Evolutionary conservation across 2,797 vertebrate species (phyloP), one percentile per base, ranked within the genome.

Genomic region (Sebastes iracundus): DNA sequence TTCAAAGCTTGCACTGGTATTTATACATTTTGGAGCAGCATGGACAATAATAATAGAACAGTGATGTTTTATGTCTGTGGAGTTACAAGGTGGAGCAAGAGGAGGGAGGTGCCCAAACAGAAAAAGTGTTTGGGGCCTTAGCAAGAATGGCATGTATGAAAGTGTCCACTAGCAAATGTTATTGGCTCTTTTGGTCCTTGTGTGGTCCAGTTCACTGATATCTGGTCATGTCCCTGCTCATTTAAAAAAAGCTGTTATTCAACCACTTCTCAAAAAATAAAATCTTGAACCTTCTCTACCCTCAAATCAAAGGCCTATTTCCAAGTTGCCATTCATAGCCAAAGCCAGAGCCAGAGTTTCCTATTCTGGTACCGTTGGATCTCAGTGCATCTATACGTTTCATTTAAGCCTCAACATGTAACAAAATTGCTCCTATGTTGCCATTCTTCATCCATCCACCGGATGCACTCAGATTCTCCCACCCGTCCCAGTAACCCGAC

Each of bases 1-100:
- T 52, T 7, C 6, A 28, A 46, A 33, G 16, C 22, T 65, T 67
- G 23, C 33, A 75, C 65, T 58, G 27, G 3, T 82, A 81, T 90
- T 92, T 93, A 90, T 94, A 87, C 69, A 35, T 58, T 71, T 70
- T 71, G 9, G n/a, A 60, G 25, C 13, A 58, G 33, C 59, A 25
- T 67, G 7, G 42, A 7, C 72, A 53, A 69, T 8, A 52, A 30
- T 35, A 33, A 49, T 55, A 23, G 13, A 74, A 53, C 13, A 69
- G 7, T 46, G 6, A 77, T 52, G 5, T 46, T 63, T 56, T 2
- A 32, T 68, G 13, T 52, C 14, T 53, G 23, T 81, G 77, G 76
- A 56, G 8, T 2, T 10, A 23, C 2, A 49, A 56, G 73, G 30
- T 64, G 27, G 27, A 1, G 53, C 1, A 6, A 35, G 55, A 56